phyloP scores from a whole-genome alignment of 2,797 vertebrate genomes.

The Labeo calbasu region DNA sequence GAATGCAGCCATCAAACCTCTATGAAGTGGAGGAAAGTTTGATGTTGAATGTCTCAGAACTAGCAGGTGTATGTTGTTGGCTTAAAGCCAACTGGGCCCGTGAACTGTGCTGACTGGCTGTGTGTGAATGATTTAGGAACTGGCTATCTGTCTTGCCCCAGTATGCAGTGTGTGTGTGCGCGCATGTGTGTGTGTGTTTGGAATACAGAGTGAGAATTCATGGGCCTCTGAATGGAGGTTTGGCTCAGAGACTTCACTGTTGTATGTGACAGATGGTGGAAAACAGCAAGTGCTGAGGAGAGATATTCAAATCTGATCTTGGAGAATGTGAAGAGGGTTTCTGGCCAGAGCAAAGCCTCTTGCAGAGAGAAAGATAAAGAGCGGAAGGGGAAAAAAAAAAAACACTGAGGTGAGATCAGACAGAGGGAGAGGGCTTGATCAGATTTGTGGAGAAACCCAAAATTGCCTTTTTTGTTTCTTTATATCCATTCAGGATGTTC shows the following conservation, averaged over 20 bases:
- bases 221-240: constrained; percentile 83
- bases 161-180: constrained; percentile 62
- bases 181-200: constrained; percentile 64
- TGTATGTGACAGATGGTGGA: constrained; percentile 92
- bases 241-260: constrained; percentile 86
- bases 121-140: constrained; percentile 58
- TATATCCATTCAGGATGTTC: constrained; percentile 8
- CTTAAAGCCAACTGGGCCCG: constrained; percentile 44
- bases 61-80: constrained; percentile 43
- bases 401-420: constrained; percentile 45
- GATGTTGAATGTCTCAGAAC: constrained; percentile 34
- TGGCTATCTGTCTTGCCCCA: constrained; percentile 56
- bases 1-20: background rate
- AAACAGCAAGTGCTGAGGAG: constrained; percentile 83
- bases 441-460: constrained; percentile 45
- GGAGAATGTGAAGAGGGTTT: constrained; percentile 79
- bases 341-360: constrained; percentile 61
- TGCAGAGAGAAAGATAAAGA: constrained; percentile 44
- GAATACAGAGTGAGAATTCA: constrained; percentile 81
- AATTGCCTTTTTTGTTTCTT: constrained; percentile 37
- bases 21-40: constrained; percentile 49
- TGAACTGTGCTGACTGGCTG: constrained; percentile 53
- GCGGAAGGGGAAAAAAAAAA: constrained; percentile 23
- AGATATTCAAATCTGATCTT: constrained; percentile 80
- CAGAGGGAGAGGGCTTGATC: constrained; percentile 23